A percentile compares a stretch with the other conserved stretches of the same genome.
These are phyloP conservation scores for Laupala kohalensis DNA, from an alignment of 1,140 invertebrate species.

Conservation along the genomic window DNA sequence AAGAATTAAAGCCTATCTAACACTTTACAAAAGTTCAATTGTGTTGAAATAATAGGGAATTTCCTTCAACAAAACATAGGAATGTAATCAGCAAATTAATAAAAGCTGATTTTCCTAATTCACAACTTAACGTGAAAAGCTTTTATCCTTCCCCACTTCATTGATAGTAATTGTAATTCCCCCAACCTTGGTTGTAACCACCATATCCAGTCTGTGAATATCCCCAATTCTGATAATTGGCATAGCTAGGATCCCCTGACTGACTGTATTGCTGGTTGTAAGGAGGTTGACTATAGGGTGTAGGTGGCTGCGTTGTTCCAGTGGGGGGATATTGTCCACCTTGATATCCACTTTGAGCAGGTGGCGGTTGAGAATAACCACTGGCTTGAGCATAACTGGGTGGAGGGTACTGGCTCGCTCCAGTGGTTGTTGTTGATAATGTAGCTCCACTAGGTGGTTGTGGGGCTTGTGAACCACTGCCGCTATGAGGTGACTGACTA, in stretches of 20 bases:
- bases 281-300: slow-evolving; percentile 32
- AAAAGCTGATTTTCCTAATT: neutral
- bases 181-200: slow-evolving; percentile 50
- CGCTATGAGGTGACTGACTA: neutral
- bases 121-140: neutral
- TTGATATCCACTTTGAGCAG: slow-evolving; percentile 2
- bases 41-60: neutral
- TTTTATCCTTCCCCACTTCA: neutral
- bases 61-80: neutral
- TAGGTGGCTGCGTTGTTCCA: slow-evolving; percentile 29
- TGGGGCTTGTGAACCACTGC: neutral
- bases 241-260: slow-evolving; percentile 36
- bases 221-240: slow-evolving; percentile 52
- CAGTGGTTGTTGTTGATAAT: neutral
- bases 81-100: neutral
- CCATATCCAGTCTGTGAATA: slow-evolving; percentile 46
- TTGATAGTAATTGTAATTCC: slow-evolving; percentile 39
- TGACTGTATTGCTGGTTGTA: slow-evolving; percentile 45
- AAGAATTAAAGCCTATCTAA: neutral
- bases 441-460: neutral
- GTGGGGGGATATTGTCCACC: slow-evolving; percentile 24
- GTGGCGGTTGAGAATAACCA: slow-evolving; percentile 7
- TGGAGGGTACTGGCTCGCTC: slow-evolving; percentile 6
- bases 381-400: slow-evolving; percentile 2
- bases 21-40: too few relatives aligned